Evolutionary conservation across 2,797 vertebrate genomes (phyloP), one percentile per base, ranked within the genome.

Genomic region (Nannoperca australis): DNA sequence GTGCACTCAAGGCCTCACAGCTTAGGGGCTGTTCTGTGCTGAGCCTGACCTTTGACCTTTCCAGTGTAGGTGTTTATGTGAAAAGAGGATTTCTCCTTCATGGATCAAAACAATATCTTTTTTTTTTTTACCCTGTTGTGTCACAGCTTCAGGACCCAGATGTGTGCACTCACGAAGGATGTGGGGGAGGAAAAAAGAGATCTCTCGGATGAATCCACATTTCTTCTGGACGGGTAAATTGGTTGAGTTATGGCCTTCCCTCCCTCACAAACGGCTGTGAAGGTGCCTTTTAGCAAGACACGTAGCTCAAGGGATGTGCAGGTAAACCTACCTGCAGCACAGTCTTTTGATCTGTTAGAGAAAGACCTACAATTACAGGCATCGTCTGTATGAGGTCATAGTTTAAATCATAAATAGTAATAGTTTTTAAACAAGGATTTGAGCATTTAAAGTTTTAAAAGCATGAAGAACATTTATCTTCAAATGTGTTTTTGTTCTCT

Each of bases 1-100:
- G 20, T 5, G 0, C 36, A 22, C 47, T 40, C 14, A 4, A 38
- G 9, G 61, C 8, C 3, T 27, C 24, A 66, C 51, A 44, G 64
- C 65, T 62, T n/a, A 66, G 55, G 45, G 22, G 45, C 30, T 49
- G 58, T 47, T 62, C 54, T 22, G 8, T 34, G 44, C 40, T 36
- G n/a, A 75, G 38, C 9, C 36, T 65, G 79, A 82, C 34, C 72
- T 82, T 54, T 76, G 68, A 73, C 59, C 58, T 61, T 27, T 18
- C 1, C 30, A 40, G 34, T 20, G 22, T 49, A 7, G 38, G 3
- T 40, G 62, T 61, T 38, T 2, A 27, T 54, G 20, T 55, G 14
- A 67, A 70, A 65, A 53, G 34, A 73, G 47, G 58, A 64, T 72
- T 73, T 73, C 20, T 74, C 3, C 54, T 24, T 72, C 44, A 61